Percentiles rank a stretch among this genome's conserved stretches.
Conservation (phyloP, 2,113 vertebrate species). For the Alethe castanea region DNA sequence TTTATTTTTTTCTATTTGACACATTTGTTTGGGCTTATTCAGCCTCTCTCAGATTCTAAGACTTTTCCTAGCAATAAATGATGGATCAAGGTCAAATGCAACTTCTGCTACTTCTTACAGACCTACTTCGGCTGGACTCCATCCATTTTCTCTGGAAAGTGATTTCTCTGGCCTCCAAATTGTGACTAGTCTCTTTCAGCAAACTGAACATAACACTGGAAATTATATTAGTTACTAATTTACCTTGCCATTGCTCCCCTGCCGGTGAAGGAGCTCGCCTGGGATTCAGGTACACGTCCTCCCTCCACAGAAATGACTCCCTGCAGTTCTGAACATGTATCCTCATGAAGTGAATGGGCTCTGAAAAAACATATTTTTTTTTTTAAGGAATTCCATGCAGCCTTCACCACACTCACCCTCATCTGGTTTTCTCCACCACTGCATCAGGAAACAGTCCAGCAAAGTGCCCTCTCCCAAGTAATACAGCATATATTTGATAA, state of each 20-base stretch:
- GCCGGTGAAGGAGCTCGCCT: slow-evolving; percentile 69
- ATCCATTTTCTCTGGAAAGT: background rate
- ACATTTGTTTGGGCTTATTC: background rate
- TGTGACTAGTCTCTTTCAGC: background rate
- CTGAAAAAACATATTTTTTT: slow-evolving; percentile 66
- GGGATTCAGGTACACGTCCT: slow-evolving; percentile 63
- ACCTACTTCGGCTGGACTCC: background rate
- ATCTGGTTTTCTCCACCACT: background rate
- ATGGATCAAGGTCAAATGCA: background rate
- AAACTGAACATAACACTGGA: background rate
- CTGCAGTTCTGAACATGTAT: slow-evolving; percentile 70
- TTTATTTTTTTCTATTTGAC: background rate
- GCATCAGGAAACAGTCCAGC: background rate
- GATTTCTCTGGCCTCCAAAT: background rate
- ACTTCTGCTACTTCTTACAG: background rate
- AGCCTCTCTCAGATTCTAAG: background rate
- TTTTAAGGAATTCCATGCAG: background rate
- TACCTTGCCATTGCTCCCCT: slow-evolving; percentile 86
- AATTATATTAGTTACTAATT: background rate
- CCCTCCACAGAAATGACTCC: slow-evolving; percentile 72
- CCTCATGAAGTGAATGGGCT: slow-evolving; percentile 71
- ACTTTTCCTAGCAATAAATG: background rate
- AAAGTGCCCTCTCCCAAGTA: background rate
- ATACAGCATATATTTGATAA: background rate
- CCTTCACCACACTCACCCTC: background rate